Evolutionary conservation across 2,888 invertebrate species (phyloP).

Genomic region (Coelinius sp.): DNA sequence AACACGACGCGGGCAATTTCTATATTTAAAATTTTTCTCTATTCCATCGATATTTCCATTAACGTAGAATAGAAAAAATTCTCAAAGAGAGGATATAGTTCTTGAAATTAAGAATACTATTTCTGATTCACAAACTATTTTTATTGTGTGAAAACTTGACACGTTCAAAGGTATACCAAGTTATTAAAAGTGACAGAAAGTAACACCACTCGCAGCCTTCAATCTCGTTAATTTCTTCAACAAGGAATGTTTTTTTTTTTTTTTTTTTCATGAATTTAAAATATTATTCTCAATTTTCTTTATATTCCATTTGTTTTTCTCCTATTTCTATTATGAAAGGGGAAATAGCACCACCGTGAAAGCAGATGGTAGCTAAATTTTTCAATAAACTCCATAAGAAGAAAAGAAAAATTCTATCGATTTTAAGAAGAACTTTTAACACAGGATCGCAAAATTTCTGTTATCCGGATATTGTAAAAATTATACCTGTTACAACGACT

Average conservation of each 20-base stretch:
- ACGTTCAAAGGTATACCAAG: no score
- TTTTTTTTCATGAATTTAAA: constrained; percentile 25
- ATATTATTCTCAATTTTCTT: constrained; percentile 5
- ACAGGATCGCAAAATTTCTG: not conserved
- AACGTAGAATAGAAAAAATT: constrained; percentile 13
- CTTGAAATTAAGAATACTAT: not conserved
- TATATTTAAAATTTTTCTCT: not conserved
- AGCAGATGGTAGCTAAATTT: not conserved
- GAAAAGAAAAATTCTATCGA: constrained; percentile 37
- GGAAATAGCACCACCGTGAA: not conserved
- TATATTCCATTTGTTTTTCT: not conserved
- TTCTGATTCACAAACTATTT: no score
- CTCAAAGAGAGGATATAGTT: not conserved
- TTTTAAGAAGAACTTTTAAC: not conserved
- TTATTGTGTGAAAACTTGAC: no score
- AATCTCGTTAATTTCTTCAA: no score
- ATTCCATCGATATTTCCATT: not conserved
- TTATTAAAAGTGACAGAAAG: no score
- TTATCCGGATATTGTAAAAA: constrained; percentile 19
- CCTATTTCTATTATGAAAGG: not conserved
- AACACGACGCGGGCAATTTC: constrained; percentile 19
- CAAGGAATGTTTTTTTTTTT: no score
- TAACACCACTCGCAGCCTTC: no score
- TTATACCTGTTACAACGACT: not conserved
- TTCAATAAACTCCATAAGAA: constrained; percentile 11